phyloP scores from a whole-genome alignment of 1,140 invertebrate genomes.

The Megathymus violae region DNA sequence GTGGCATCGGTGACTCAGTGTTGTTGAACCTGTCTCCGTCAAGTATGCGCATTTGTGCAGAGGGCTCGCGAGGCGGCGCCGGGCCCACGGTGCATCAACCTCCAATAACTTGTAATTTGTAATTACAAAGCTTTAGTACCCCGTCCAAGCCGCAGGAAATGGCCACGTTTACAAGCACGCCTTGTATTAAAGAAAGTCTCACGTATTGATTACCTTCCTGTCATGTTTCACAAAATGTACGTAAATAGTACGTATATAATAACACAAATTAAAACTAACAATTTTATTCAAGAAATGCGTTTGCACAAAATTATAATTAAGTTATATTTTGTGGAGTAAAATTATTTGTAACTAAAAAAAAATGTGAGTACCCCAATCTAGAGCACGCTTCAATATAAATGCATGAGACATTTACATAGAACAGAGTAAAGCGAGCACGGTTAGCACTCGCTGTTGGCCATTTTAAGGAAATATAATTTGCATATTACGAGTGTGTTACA shows the following conservation, averaged over 20 bases:
- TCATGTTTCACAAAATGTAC: slow-evolving; percentile 15
- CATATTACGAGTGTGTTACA: slow-evolving; percentile 34
- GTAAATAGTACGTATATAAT: slow-evolving; percentile 2
- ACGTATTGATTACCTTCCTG: slow-evolving; percentile 28
- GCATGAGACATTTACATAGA: slow-evolving; percentile 12
- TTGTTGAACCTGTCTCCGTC: slow-evolving; percentile 70
- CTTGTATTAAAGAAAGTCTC: slow-evolving; percentile 34
- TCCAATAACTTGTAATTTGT: slow-evolving; percentile 74
- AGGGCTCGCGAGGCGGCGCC: slow-evolving; percentile 48
- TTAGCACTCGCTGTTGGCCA: slow-evolving; percentile 33
- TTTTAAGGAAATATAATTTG: slow-evolving; percentile 31
- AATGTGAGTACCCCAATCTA: background rate
- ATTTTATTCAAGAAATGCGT: background rate
- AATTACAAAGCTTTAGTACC: slow-evolving; percentile 77
- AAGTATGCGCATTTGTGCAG: slow-evolving; percentile 60
- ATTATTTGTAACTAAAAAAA: slow-evolving; percentile 7
- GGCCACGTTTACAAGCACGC: slow-evolving; percentile 57
- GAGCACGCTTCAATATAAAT: slow-evolving; percentile 20
- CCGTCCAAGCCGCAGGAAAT: slow-evolving; percentile 66
- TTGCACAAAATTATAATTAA: too few species aligned
- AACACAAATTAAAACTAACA: background rate
- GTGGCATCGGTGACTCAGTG: slow-evolving; percentile 52
- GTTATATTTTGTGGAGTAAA: too few species aligned
- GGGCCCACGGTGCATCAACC: slow-evolving; percentile 72
- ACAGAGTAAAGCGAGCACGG: slow-evolving; percentile 15